A percentile compares a stretch with the other conserved stretches of the same genome.
phyloP scores from a whole-genome alignment of 2,113 vertebrate genomes.

The Pteropus alecto region DNA sequence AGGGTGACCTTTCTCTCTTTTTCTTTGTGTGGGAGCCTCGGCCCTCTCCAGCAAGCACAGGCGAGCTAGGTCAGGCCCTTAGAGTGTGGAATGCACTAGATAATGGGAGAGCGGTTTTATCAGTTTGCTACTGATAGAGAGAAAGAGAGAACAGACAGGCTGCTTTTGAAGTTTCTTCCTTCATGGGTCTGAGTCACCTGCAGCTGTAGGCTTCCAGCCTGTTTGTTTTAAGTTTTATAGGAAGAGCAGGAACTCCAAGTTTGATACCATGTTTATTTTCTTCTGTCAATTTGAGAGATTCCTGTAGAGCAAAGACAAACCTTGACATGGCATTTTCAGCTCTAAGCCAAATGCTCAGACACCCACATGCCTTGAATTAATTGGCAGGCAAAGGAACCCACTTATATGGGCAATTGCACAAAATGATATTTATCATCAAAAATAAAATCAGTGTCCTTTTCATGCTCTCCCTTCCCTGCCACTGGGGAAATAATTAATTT shows the following conservation, averaged over 20 bases:
- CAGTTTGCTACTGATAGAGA: slow-evolving; percentile 33
- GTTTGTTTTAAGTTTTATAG: slow-evolving; percentile 49
- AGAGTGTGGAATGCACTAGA: background rate
- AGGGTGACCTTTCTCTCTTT: background rate
- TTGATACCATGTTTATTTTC: slow-evolving; percentile 46
- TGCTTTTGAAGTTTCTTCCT: slow-evolving; percentile 35
- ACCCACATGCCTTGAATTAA: background rate
- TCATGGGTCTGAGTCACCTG: slow-evolving; percentile 42
- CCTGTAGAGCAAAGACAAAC: background rate
- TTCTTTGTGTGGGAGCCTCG: background rate
- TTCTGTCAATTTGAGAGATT: background rate
- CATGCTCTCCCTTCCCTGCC: background rate
- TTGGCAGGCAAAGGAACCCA: background rate
- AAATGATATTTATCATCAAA: background rate
- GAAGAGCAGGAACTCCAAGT: background rate
- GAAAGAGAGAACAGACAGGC: background rate
- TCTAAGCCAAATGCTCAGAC: background rate
- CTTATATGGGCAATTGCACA: background rate
- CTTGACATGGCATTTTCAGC: background rate
- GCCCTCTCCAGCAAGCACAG: background rate
- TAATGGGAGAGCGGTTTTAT: background rate
- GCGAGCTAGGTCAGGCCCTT: background rate
- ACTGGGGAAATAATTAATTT: background rate
- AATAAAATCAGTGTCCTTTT: background rate
- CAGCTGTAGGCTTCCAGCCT: slow-evolving; percentile 20